Conservation (phyloP, 2,888 invertebrate genomes). For the Lycophotia porphyrea region DNA sequence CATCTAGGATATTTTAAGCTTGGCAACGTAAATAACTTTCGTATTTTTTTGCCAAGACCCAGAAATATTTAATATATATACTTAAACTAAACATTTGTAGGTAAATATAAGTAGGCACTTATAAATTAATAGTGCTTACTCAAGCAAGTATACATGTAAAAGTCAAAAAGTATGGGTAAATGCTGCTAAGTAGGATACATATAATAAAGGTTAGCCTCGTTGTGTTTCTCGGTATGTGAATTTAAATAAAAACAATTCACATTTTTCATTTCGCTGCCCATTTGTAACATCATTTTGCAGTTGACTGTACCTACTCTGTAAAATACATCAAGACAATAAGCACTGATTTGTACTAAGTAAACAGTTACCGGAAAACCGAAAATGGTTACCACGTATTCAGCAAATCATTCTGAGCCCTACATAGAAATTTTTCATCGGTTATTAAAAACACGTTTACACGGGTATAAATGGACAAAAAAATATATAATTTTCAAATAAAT, state of each 20-base stretch:
- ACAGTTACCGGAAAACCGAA: neutral
- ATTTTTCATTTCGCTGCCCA: neutral
- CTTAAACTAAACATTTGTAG: constrained; percentile 1
- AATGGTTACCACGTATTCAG: no score
- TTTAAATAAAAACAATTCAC: neutral
- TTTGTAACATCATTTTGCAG: neutral
- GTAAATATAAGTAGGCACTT: neutral
- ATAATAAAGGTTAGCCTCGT: neutral
- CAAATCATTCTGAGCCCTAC: no score
- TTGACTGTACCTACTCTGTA: neutral
- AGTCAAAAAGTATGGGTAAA: neutral
- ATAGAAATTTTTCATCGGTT: no score
- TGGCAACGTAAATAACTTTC: neutral
- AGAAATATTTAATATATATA: constrained; percentile 1
- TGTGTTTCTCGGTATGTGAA: neutral
- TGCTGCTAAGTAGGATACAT: neutral
- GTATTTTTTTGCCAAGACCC: neutral
- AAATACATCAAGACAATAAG: neutral
- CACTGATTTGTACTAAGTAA: neutral
- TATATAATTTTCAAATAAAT: neutral
- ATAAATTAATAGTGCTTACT: constrained; percentile 1
- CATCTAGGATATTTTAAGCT: neutral
- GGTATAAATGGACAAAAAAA: no score
- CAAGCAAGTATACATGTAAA: neutral
- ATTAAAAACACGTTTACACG: no score